Conservation (phyloP, 2,113 vertebrate species). For the Sterna hirundo region DNA sequence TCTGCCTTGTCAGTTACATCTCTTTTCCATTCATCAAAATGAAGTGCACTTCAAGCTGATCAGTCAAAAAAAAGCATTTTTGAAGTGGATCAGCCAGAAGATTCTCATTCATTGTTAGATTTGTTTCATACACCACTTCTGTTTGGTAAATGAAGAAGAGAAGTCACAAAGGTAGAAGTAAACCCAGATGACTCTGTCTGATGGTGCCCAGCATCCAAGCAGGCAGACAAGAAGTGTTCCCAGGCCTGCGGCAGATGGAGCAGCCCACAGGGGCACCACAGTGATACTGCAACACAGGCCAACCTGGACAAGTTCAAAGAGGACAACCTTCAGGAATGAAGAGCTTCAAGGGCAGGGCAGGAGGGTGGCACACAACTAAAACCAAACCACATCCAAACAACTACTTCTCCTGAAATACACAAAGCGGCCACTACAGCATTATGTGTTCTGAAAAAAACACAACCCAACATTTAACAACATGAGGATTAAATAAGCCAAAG, state of each 20-base stretch:
- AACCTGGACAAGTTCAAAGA: not conserved
- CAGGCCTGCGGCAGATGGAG: not conserved
- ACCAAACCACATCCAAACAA: not conserved
- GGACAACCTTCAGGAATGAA: not conserved
- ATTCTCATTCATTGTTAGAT: not conserved
- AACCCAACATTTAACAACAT: not conserved
- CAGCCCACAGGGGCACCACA: not conserved
- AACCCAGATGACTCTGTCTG: not conserved
- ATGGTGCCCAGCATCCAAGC: not conserved
- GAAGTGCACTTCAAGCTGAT: not conserved
- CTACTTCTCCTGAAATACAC: not conserved
- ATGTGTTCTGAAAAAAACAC: not conserved
- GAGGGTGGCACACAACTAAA: not conserved
- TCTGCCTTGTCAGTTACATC: not conserved
- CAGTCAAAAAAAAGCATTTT: not conserved
- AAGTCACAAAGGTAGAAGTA: not conserved
- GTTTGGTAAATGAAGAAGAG: not conserved
- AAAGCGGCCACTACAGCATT: not conserved
- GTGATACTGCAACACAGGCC: not conserved
- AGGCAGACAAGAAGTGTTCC: not conserved
- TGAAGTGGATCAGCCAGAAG: not conserved
- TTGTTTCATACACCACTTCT: accelerated
- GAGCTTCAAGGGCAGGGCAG: not conserved
- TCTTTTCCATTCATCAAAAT: not conserved
- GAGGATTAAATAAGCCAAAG: not conserved